Base-by-base conservation (phyloP, 2,888 invertebrate genomes). In the Dusona sp. region DNA sequence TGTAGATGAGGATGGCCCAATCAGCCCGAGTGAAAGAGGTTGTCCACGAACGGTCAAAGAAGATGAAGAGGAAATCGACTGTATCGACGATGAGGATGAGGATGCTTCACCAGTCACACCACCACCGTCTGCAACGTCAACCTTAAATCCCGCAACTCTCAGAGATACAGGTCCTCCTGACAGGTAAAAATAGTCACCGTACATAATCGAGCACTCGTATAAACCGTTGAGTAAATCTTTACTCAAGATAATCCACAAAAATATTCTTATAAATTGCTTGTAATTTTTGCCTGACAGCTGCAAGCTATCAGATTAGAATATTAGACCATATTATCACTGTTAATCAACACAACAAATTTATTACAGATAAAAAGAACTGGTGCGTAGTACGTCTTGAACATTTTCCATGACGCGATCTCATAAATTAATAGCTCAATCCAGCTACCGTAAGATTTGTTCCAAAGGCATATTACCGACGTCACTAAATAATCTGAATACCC, bases 1-100 rank as follows among this genome's bases (percentile, higher is more conserved):
- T 90, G 96, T 95, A 87, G 95, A 95, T 87, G 94, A 93, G 94
- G 96, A 95, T 93, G 95, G 95, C 94, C 95, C 95, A 93, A 95
- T 95, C 91, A 94, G 94, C 90, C 93, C 94, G 75, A 92, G 94
- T 89, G 93, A 94, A 86, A 88, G 94, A 87, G 95, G 95, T 89
- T 92, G 94, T 94, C 94, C 94, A 94, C 92, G 91, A 74, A 90
- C 94, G 61, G 92, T 91, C 83, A 94, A 95, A 94, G 95, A 94
- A 90, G 95, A 95, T 92, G 94, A 79, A 42, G 79, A 94, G 91
- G 95, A 95, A 86, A 94, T 94, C 89, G 95, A 95, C 77, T 94
- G 92, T 80, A 93, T 94, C 87, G 93, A 92, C 83, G 94, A 94
- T 68, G 94, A 93, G 68, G 94, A 94, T 68, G 94, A 94, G 77